Base-by-base conservation (phyloP, 1,140 invertebrate genomes). In the Leptinotarsa texana region DNA sequence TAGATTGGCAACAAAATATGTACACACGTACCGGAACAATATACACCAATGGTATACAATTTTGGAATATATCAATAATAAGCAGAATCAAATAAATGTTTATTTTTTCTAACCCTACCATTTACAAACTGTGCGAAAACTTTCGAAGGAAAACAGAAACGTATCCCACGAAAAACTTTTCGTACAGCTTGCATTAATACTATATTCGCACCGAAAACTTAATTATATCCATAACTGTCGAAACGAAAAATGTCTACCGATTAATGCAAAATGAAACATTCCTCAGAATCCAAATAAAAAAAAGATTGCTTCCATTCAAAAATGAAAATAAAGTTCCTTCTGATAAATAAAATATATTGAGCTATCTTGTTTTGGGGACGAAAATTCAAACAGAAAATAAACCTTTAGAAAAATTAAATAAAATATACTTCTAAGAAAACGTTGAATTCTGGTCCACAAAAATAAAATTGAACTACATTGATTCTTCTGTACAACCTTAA, bases 401-500 rank as follows among this genome's bases (percentile, higher is more conserved):
- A 47, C 62, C 49, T 48, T 61, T 47, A 21, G 33, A 48, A 65
- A 65, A 73, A 65, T 42, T 73, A 63, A 73, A 73, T 63, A 63
- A 63, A 73, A 73, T 63, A 63, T 62, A 62, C 61, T 62, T 57
- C 57, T 57, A 71, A 27, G 18, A 69, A 73, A 77, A 42, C 74
- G 6, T 63, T 69, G 63, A 74, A 75, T 75, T 78, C 77, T 75
- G 62, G 49, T 78, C 73, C 74, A 61, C 74, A 68, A 76, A 74
- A 68, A 57, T 76, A 73, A 63, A 79, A 77, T 74, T 79, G 77
- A 69, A 66, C 71, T 73, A 73, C 61, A 65, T n/a, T 62, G 51
- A 57, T 62, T 79, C 72, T 63, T 75, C 72, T 79, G 78, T 79
- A 79, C 78, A 79, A 77, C 75, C 75, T 79, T 75, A 77, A 62